These are phyloP conservation scores for Pediacus dermestoides DNA, from an alignment of 2,888 invertebrate species.

Conservation along the genomic window DNA sequence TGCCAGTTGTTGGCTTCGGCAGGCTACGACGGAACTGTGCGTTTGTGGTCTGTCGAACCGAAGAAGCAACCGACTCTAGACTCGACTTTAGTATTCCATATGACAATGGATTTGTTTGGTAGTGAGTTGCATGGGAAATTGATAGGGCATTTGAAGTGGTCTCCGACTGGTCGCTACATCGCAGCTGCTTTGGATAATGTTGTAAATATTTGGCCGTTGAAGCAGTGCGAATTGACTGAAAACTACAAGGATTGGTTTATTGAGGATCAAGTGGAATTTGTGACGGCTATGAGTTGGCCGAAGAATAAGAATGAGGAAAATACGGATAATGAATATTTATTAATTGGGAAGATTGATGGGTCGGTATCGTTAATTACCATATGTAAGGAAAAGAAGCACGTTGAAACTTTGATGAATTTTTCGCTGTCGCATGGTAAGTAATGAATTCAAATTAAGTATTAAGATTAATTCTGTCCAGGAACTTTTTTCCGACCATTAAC, in stretches of 20 bases:
- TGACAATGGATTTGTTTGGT: constrained; percentile 51
- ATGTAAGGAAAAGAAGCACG: constrained; percentile 35
- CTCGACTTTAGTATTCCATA: constrained; percentile 56
- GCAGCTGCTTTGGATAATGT: constrained; percentile 58
- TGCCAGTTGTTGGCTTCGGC: constrained; percentile 54
- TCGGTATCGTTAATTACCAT: constrained; percentile 46
- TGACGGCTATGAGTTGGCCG: constrained; percentile 55
- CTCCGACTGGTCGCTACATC: constrained; percentile 53
- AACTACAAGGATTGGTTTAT: constrained; percentile 45
- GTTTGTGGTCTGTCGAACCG: constrained; percentile 54
- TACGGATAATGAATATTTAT: constrained; percentile 44
- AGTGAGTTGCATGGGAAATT: constrained; percentile 48
- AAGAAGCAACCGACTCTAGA: constrained; percentile 46
- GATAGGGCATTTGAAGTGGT: constrained; percentile 53
- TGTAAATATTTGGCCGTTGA: constrained; percentile 57
- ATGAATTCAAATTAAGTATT: too few relatives aligned
- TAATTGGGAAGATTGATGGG: constrained; percentile 56
- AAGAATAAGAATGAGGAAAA: constrained; percentile 31
- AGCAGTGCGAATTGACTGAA: constrained; percentile 31
- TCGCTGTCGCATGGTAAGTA: constrained; percentile 44
- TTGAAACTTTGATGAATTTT: constrained; percentile 44
- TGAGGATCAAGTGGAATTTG: constrained; percentile 50
- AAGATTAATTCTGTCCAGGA: too few relatives aligned
- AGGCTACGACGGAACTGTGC: constrained; percentile 60
- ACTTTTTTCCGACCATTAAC: too few relatives aligned